phyloP scores from a whole-genome alignment of 2,888 invertebrate species.

The Epistrophella euchroma region DNA sequence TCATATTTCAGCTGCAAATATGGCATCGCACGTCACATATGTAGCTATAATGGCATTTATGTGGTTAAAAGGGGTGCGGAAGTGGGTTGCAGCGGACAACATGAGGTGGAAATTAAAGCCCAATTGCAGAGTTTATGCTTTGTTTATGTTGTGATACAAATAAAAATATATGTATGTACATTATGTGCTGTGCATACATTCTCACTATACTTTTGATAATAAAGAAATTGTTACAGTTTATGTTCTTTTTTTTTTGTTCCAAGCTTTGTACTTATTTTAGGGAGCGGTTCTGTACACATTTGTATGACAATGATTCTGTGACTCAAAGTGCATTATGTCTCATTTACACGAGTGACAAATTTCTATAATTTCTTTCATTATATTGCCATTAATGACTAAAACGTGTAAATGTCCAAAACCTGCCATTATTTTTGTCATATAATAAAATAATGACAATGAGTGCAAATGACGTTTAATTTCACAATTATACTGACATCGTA shows the following conservation, averaged over 20 bases:
- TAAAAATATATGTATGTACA: slow-evolving; percentile 1
- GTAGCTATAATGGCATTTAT: slow-evolving; percentile 71
- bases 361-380: too few species aligned
- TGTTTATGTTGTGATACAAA: slow-evolving; percentile 61
- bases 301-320: too few species aligned
- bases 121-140: slow-evolving; percentile 62
- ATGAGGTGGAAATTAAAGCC: slow-evolving; percentile 68
- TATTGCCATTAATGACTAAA: too few species aligned
- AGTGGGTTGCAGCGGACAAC: slow-evolving; percentile 42
- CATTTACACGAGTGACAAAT: too few species aligned
- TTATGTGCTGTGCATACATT: neutral
- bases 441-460: too few species aligned
- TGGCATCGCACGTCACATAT: slow-evolving; percentile 61
- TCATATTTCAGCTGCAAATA: slow-evolving; percentile 47
- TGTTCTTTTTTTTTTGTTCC: neutral
- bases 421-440: too few species aligned
- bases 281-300: neutral
- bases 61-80: slow-evolving; percentile 55
- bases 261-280: slow-evolving; percentile 20
- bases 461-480: too few species aligned
- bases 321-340: too few species aligned
- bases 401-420: too few species aligned
- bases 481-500: too few species aligned
- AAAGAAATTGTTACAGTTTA: slow-evolving; percentile 57
- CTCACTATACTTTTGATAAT: neutral